Percentiles rank a stretch among this genome's conserved stretches.
Conservation (phyloP, 2,113 vertebrate genomes). For the Eulemur rufifrons region DNA sequence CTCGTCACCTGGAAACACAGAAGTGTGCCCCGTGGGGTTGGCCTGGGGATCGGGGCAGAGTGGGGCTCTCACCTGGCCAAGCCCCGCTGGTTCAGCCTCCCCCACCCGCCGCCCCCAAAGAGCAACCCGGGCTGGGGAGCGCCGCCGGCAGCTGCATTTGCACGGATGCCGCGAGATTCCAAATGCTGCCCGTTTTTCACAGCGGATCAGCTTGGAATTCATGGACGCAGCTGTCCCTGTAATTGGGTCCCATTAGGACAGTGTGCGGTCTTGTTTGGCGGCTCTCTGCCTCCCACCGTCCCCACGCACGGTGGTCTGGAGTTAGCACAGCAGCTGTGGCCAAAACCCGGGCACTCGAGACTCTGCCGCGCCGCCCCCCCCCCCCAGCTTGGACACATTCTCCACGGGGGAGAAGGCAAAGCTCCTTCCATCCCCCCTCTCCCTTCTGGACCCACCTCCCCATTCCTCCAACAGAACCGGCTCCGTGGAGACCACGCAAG, state of each 20-base stretch:
- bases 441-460: rapidly evolving
- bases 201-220: background rate
- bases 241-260: background rate
- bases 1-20: too few relatives aligned
- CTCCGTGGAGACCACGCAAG: background rate
- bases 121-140: background rate
- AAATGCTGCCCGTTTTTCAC: background rate
- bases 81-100: background rate
- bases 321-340: background rate
- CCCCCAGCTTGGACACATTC: background rate
- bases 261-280: background rate
- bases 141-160: background rate
- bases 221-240: background rate
- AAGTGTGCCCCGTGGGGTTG: too few relatives aligned
- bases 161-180: background rate
- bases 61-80: background rate
- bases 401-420: background rate
- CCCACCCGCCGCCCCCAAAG: too few relatives aligned
- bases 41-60: background rate
- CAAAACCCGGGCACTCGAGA: background rate
- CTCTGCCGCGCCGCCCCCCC: background rate
- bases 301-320: background rate
- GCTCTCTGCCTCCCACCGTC: background rate
- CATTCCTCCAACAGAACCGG: background rate
- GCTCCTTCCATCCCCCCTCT: rapidly evolving